Evolutionary conservation across 2,797 vertebrate genomes (phyloP), one percentile per base, ranked within the genome.

Genomic region (Gallirallus australis): DNA sequence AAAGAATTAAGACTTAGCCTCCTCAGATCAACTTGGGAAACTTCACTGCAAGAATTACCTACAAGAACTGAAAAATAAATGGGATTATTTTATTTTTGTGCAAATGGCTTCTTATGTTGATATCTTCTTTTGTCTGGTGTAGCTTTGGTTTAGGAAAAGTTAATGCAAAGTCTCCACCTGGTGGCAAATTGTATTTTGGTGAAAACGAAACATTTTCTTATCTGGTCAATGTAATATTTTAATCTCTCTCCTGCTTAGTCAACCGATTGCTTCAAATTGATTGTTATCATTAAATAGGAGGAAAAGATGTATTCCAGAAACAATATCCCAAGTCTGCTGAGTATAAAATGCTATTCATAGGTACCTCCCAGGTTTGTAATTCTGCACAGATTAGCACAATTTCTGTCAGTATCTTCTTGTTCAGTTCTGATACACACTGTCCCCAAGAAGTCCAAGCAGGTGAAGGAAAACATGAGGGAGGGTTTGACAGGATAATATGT

Each of bases 161-260:
- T 96, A 97, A 94, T 95, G 87, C 95, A 90, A 97, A 71, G 95
- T 95, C 96, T 96, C 97, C 97, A 97, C 48, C 97, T 97, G 90
- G 95, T 97, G 97, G 97, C 56, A 52, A 94, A 17, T 9, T 4
- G 4, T 25, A 83, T 90, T 82, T 59, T 53, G 28, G 25, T 47
- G 37, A 57, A 56, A 83, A 19, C 1, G 0, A 88, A 95, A 81
- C 17, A 75, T 61, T 82, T 53, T 57, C 18, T 53, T 61, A 24
- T 8, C 31, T 81, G n/a, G 23, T 69, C 33, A 59, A 80, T 4
- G 3, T 7, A 47, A 6, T 21, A 59, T 53, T 89, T 53, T 73
- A 45, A 39, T 75, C 4, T 48, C 27, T 82, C 45, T 75, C 57
- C 27, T 39, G 50, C 7, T 52, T 47, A 54, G 24, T 37, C 33